phyloP scores from a whole-genome alignment of 1,140 invertebrate species.

The Drosophila truncata region DNA sequence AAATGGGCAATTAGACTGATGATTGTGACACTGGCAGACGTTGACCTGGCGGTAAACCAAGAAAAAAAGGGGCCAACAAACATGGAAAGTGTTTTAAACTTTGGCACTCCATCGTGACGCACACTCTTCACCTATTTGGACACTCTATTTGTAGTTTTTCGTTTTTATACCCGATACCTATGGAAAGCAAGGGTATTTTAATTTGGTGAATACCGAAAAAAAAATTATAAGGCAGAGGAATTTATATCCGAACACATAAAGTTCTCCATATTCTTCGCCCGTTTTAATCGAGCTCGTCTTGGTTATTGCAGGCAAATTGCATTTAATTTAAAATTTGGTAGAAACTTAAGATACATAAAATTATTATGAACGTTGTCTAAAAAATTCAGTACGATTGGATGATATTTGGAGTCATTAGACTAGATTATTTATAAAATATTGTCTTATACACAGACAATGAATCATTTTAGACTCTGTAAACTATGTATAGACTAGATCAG shows the following conservation, averaged over 20 bases:
- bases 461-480: too few species aligned
- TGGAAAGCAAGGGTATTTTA: not conserved
- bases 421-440: too few species aligned
- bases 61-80: constrained; percentile 11
- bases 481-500: too few species aligned
- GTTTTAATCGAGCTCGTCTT: too few species aligned
- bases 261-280: not conserved
- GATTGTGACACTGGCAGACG: constrained; percentile 12
- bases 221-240: not conserved
- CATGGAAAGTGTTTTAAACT: constrained; percentile 50
- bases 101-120: constrained; percentile 38
- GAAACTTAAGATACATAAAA: too few species aligned
- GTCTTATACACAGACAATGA: too few species aligned
- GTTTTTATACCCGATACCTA: constrained; percentile 1
- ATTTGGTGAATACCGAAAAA: not conserved
- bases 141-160: constrained; percentile 1
- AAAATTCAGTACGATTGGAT: too few species aligned
- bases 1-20: not conserved
- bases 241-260: not conserved
- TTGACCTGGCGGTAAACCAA: constrained; percentile 24
- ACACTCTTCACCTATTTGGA: constrained; percentile 22
- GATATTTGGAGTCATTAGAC: too few species aligned
- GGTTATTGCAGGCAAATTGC: too few species aligned
- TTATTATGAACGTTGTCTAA: too few species aligned
- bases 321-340: too few species aligned